Conservation (phyloP, 2,888 invertebrate species). For the Uloborus plumipes region DNA sequence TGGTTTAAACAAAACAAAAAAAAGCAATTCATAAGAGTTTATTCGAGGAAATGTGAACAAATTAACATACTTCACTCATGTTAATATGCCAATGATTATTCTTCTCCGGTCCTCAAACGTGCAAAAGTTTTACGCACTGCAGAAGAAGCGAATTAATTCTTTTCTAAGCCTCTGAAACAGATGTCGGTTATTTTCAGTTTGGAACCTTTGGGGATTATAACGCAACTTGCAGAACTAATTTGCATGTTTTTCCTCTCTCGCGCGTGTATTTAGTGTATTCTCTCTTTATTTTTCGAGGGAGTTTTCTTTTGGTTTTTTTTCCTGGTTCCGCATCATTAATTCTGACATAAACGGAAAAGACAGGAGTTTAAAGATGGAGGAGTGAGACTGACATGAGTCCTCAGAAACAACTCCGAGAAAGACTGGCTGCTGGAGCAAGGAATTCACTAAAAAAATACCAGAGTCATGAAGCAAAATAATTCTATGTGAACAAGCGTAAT, state of each 20-base stretch:
- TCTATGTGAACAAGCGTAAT: no score
- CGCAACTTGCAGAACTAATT: slow-evolving; percentile 40
- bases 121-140: slow-evolving; percentile 18
- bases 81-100: background rate
- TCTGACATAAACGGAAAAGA: slow-evolving; percentile 20
- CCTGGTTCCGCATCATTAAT: slow-evolving; percentile 30
- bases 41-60: no score
- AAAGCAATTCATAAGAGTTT: no score
- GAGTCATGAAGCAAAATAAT: no score
- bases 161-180: slow-evolving; percentile 33
- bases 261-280: slow-evolving; percentile 10
- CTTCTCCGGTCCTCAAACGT: slow-evolving; percentile 4
- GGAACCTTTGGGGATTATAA: slow-evolving; percentile 21
- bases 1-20: no score
- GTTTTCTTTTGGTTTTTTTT: slow-evolving; percentile 7
- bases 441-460: no score
- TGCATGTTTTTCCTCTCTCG: slow-evolving; percentile 40
- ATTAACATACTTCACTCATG: no score
- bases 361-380: background rate
- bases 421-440: no score
- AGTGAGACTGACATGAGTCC: no score
- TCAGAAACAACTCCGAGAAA: no score
- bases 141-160: slow-evolving; percentile 43
- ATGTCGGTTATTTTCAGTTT: background rate
- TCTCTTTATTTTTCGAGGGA: background rate